phyloP scores from a whole-genome alignment of 2,113 vertebrate species.

The Saguinus imperator region DNA sequence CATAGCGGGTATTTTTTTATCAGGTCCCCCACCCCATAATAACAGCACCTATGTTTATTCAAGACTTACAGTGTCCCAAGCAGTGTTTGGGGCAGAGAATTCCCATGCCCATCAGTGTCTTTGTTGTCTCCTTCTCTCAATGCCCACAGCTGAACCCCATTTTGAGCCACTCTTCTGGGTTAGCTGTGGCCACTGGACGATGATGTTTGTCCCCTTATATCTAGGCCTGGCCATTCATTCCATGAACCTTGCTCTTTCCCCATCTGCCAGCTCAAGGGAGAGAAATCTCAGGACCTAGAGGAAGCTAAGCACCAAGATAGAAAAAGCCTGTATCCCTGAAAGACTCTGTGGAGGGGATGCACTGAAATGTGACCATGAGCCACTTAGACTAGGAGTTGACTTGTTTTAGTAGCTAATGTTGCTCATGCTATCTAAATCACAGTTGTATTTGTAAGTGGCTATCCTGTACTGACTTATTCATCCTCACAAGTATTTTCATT shows the following conservation, averaged over 20 bases:
- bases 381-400: neutral
- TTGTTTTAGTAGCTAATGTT: neutral
- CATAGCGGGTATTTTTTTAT: neutral
- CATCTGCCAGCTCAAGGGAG: neutral
- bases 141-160: neutral
- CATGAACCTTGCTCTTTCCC: neutral
- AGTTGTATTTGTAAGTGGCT: neutral
- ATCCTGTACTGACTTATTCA: accelerated
- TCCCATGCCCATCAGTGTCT: accelerated
- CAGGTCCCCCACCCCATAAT: neutral
- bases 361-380: accelerated
- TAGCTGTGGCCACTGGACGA: neutral
- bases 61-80: accelerated
- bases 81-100: neutral
- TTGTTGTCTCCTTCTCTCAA: neutral
- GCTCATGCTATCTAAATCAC: neutral
- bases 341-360: neutral
- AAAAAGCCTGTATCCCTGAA: no score
- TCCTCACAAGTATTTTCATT: neutral
- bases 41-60: neutral
- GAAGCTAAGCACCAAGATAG: neutral
- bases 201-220: neutral
- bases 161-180: neutral
- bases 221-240: neutral
- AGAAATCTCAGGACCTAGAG: neutral